Conservation (phyloP, 2,888 invertebrate species). For the Orchesellides sinensis region DNA sequence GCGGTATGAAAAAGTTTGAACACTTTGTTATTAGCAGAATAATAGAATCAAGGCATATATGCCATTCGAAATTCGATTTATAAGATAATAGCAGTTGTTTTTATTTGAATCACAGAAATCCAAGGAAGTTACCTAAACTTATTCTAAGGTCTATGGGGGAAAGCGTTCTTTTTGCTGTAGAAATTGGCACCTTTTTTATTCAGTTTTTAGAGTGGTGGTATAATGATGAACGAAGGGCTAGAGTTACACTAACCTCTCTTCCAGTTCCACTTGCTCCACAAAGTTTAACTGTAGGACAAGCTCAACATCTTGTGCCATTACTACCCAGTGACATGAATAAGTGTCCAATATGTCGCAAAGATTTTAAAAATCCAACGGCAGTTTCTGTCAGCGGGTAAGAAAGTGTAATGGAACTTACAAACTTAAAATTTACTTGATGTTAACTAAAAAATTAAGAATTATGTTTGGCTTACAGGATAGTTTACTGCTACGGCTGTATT, state of each 20-base stretch:
- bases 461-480: constrained; percentile 49
- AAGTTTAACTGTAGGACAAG: background rate
- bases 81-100: no score
- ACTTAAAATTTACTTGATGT: background rate
- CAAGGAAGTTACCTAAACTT: constrained; percentile 45
- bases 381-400: constrained; percentile 68
- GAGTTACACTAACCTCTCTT: constrained; percentile 39
- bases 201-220: constrained; percentile 72
- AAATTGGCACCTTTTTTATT: constrained; percentile 71
- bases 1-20: constrained; percentile 34
- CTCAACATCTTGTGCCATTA: constrained; percentile 49
- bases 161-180: constrained; percentile 63
- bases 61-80: no score
- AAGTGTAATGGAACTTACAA: background rate
- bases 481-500: constrained; percentile 71
- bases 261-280: constrained; percentile 58
- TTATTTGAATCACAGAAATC: constrained; percentile 22
- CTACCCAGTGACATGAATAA: constrained; percentile 55
- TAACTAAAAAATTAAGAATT: background rate
- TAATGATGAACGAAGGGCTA: constrained; percentile 53
- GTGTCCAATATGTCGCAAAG: constrained; percentile 68
- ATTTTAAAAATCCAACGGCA: constrained; percentile 68
- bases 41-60: no score
- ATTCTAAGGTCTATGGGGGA: constrained; percentile 58
- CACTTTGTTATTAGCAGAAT: no score